Conservation (phyloP, 2,888 invertebrate species). For the Agrotis clavis region DNA sequence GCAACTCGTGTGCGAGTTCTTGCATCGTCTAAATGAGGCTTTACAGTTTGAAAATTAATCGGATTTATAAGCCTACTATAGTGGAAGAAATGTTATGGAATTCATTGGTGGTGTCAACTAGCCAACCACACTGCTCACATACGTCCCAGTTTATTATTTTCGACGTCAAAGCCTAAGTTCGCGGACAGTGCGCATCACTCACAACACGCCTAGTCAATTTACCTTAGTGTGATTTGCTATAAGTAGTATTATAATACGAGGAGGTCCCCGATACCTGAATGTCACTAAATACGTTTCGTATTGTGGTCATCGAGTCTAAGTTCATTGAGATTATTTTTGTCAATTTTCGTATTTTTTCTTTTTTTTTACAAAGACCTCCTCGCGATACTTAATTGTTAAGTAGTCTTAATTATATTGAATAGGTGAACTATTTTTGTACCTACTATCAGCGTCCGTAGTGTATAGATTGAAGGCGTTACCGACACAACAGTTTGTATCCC, state of each 20-base stretch:
- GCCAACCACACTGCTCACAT: constrained; percentile 4
- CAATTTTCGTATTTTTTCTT: constrained; percentile 66
- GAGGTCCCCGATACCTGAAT: constrained; percentile 70
- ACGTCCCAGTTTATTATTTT: constrained; percentile 51
- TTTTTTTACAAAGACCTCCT: constrained; percentile 77
- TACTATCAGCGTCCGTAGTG: constrained; percentile 87
- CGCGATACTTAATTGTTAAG: constrained; percentile 90
- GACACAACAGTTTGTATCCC: constrained; percentile 79
- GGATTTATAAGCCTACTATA: background rate
- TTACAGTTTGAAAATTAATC: constrained; percentile 3
- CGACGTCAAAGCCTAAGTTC: constrained; percentile 68
- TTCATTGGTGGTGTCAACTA: constrained; percentile 3
- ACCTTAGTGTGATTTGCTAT: constrained; percentile 91
- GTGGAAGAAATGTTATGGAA: background rate
- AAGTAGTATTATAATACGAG: constrained; percentile 86
- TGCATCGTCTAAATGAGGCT: too few species aligned
- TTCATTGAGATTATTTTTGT: constrained; percentile 64
- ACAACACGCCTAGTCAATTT: constrained; percentile 91
- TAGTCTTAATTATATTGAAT: constrained; percentile 90
- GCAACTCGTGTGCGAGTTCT: too few species aligned
- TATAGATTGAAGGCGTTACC: constrained; percentile 87
- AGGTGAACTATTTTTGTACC: constrained; percentile 91
- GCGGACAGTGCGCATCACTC: constrained; percentile 81
- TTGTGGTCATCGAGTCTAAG: constrained; percentile 66
- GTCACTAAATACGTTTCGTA: constrained; percentile 71